Base-by-base conservation (phyloP, 1,140 invertebrate species). In the Cepaea nemoralis region DNA sequence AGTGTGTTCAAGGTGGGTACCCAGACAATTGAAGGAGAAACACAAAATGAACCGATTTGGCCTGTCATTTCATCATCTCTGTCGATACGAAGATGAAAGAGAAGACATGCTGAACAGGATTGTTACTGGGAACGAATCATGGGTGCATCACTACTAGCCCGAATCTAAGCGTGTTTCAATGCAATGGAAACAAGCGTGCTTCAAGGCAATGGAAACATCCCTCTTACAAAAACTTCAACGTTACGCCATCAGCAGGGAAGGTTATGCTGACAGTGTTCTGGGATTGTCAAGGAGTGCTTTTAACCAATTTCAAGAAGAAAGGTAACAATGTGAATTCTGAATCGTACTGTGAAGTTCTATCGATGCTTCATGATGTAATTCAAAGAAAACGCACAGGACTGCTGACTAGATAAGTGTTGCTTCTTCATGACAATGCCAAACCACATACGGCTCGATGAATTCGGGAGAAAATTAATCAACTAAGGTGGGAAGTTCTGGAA, bases 271-370 rank as follows among this genome's bases (percentile, higher is more conserved):
- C 59, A 31, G 59, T 63, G 59, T 63, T 31, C 33, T 63, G 59
- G 59, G 59, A 31, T 63, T 63, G n/a, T 31, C n/a, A 63, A 63
- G n/a, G 16, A 31, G 16, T 63, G 59, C 59, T 63, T n/a, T 63
- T 63, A 63, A 16, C n/a, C n/a, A n/a, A 63, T 63, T 63, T 63
- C 59, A n/a, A 63, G 59, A 63, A 63, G 59, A 63, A 63, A 63
- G 59, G 27, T 63, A 27, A 63, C 2, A 63, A 63, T 63, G n/a
- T 63, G n/a, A 63, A 63, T 63, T 6, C 59, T 63, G 59, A n/a
- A 63, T 63, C 16, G 27, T 63, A 31, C 59, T 63, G 3, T 63
- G 3, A 63, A 63, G 59, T 31, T 63, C 59, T 63, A 27, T 31
- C 33, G 16, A 63, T 63, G 59, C 59, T 63, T 63, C 59, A 16